Base-by-base conservation (phyloP, 2,113 vertebrate genomes). In the Cyanoliseus patagonus region DNA sequence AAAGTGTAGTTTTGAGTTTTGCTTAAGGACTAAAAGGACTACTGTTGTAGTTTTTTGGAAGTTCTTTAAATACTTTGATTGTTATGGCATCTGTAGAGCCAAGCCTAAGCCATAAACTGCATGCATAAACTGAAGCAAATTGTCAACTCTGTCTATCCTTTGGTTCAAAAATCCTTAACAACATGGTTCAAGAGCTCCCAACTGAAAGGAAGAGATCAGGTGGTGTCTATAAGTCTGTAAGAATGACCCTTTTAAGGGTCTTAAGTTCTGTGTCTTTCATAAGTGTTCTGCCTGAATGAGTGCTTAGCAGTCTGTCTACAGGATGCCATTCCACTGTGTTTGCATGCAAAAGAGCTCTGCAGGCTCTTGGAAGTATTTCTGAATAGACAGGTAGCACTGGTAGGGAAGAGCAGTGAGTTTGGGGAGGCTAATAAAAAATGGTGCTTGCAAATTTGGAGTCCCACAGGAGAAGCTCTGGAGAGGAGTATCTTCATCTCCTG, bases 151-250 rank as follows among this genome's bases (percentile, higher is more conserved):
- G 10, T 18, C 17, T 64, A 16, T 37, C 15, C 31, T 86, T 55
- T 74, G 14, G 2, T 53, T 95, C 25, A 46, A 41, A 62, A 62
- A 23, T 61, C 41, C 33, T n/a, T 41, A 46, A n/a, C 17, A 73
- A 9, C 2, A 10, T 10, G 11, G 10, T 57, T 68, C 55, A 81
- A 63, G 44, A 63, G 22, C 6, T 74, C 18, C 8, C 44, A 88
- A 0, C 0, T 33, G 30, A 88, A 3, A 66, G 6, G 14, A 35
- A 35, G n/a, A 74, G 20, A 61, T 13, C 1, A 6, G 5, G 6
- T 49, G 30, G 5, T 51, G 20, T 28, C 31, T 30, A 3, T 4
- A 4, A 14, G 30, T 39, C 30, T 74, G 23, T 27, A 42, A 33
- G 4, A 33, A 20, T 11, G 30, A 27, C 3, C 6, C 5, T 69